Percentiles rank a stretch among this genome's conserved stretches.
Conservation (phyloP, 2,113 vertebrate genomes). For the Hystrix cristata region DNA sequence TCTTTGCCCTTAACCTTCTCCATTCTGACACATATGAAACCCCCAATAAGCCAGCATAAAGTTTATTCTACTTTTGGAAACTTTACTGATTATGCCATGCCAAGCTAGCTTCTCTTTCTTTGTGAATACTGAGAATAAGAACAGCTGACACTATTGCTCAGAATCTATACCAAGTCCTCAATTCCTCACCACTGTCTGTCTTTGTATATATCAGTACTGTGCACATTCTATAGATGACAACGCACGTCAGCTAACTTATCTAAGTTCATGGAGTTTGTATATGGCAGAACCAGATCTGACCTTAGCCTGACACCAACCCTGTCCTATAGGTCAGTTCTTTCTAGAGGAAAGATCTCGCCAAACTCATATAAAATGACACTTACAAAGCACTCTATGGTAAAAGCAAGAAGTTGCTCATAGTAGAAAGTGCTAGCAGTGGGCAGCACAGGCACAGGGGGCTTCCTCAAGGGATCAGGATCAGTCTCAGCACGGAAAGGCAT, state of each 20-base stretch:
- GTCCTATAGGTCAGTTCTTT: neutral
- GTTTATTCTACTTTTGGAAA: neutral
- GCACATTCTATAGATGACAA: neutral
- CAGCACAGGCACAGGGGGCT: neutral
- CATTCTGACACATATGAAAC: neutral
- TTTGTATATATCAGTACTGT: neutral
- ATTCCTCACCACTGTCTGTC: neutral
- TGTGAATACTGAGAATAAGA: neutral
- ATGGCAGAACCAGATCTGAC: neutral
- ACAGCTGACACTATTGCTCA: neutral
- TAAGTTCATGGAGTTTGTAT: neutral
- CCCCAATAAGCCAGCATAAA: neutral
- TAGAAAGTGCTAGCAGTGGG: neutral
- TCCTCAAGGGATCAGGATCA: neutral
- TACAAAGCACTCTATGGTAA: neutral
- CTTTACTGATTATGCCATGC: neutral
- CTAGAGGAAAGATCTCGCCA: neutral
- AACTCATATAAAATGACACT: neutral
- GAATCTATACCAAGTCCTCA: neutral
- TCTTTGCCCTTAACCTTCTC: neutral
- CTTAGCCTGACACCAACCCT: neutral
- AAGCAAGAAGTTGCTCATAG: slow-evolving; percentile 8
- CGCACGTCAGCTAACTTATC: neutral
- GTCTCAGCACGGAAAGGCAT: neutral
- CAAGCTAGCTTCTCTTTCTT: slow-evolving; percentile 6